A percentile compares a stretch with the other conserved stretches of the same genome.
phyloP scores from a whole-genome alignment of 2,888 invertebrate species.

The Nebria brevicollis region DNA sequence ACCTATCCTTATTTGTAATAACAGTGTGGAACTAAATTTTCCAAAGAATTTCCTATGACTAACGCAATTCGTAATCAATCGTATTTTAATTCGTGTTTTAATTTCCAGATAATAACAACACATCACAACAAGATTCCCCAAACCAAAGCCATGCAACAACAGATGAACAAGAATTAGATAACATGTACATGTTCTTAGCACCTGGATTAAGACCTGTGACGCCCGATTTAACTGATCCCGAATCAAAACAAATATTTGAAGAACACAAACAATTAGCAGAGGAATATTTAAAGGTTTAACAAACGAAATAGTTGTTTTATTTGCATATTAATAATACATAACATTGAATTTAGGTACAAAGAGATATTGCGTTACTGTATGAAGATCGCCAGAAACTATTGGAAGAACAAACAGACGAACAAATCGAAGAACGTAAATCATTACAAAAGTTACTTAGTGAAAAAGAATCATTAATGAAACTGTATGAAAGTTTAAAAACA shows the following conservation, averaged over 20 bases:
- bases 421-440: constrained; percentile 55
- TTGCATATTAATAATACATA: neutral
- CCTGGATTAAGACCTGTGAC: constrained; percentile 84
- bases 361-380: constrained; percentile 82
- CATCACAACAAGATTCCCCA: constrained; percentile 14
- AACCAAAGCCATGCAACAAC: constrained; percentile 55
- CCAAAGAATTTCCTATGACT: neutral
- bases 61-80: neutral
- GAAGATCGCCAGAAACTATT: constrained; percentile 82
- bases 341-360: constrained; percentile 71
- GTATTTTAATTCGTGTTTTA: neutral
- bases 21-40: neutral
- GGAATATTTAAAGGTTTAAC: constrained; percentile 83
- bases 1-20: neutral
- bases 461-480: constrained; percentile 72
- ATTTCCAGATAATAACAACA: constrained; percentile 37
- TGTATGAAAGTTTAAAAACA: constrained; percentile 73
- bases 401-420: constrained; percentile 70
- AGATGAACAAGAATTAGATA: constrained; percentile 71
- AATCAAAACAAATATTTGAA: constrained; percentile 87
- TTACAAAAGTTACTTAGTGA: constrained; percentile 61
- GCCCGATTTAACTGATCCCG: constrained; percentile 79
- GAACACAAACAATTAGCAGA: constrained; percentile 89
- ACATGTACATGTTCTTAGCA: constrained; percentile 81
- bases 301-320: neutral